These are phyloP conservation scores for Chloroceryle aenea DNA, from an alignment of 2,113 vertebrate species.

Conservation along the genomic window DNA sequence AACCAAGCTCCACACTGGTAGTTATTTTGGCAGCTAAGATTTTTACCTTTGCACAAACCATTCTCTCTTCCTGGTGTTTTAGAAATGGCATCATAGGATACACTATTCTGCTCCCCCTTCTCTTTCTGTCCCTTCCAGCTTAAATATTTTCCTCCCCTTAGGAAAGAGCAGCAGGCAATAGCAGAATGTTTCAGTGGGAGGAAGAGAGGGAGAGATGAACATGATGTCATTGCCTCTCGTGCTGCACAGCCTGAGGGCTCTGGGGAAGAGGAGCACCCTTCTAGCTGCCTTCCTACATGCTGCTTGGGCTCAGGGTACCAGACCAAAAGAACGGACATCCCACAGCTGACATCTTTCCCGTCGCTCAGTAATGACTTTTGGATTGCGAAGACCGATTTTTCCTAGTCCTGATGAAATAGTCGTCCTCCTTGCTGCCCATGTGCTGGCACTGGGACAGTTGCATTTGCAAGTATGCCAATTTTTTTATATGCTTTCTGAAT, in stretches of 20 bases:
- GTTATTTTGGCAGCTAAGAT: background rate
- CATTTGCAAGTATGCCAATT: background rate
- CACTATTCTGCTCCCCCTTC: background rate
- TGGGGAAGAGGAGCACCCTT: background rate
- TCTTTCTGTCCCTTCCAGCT: background rate
- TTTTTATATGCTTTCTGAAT: background rate
- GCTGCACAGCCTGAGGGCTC: background rate
- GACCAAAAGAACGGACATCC: background rate
- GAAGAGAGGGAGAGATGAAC: background rate
- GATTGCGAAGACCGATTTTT: background rate
- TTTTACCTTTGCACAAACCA: background rate
- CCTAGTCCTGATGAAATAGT: background rate
- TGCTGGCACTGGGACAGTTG: accelerated
- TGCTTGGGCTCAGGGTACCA: background rate
- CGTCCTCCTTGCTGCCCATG: background rate
- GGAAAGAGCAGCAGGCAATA: background rate
- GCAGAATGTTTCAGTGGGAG: background rate
- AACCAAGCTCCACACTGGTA: background rate
- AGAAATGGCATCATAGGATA: background rate
- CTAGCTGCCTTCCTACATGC: background rate
- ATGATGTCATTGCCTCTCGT: background rate
- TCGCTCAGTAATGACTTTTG: background rate
- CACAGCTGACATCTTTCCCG: background rate
- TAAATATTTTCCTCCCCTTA: background rate
- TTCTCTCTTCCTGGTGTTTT: background rate